A percentile compares a stretch with the other conserved stretches of the same genome.
These are phyloP conservation scores for Anodontia alba DNA, from an alignment of 2,888 invertebrate species.

Conservation along the genomic window DNA sequence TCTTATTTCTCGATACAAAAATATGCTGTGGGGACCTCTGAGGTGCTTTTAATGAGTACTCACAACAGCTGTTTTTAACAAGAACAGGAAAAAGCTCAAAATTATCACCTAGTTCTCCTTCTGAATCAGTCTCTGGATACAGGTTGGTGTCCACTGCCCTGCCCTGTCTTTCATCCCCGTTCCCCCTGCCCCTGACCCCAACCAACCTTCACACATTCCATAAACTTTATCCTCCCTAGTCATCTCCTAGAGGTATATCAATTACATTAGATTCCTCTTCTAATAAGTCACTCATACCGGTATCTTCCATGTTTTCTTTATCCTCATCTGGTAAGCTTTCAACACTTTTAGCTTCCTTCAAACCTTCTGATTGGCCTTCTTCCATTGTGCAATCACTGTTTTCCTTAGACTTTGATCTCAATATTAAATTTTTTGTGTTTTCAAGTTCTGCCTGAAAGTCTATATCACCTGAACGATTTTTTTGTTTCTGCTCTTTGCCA, in stretches of 20 bases:
- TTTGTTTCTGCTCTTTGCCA: background rate
- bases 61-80: too few species aligned
- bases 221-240: background rate
- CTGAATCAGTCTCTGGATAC: too few species aligned
- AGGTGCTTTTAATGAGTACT: too few species aligned
- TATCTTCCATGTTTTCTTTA: conserved; percentile 29
- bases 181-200: too few species aligned
- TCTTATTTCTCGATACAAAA: too few species aligned
- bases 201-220: too few species aligned
- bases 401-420: conserved; percentile 13
- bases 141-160: too few species aligned
- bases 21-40: too few species aligned
- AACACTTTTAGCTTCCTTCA: conserved; percentile 1
- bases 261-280: conserved; percentile 48
- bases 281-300: conserved; percentile 40
- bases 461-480: background rate
- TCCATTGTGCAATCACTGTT: conserved; percentile 11
- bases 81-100: too few species aligned
- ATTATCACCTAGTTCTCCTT: too few species aligned
- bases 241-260: conserved; percentile 40
- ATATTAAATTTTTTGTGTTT: conserved; percentile 2
- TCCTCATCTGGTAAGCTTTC: conserved; percentile 22
- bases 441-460: conserved; percentile 25
- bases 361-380: background rate
- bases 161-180: too few species aligned